Base-by-base conservation (phyloP, 2,797 vertebrate species). In the Enoplosus armatus region DNA sequence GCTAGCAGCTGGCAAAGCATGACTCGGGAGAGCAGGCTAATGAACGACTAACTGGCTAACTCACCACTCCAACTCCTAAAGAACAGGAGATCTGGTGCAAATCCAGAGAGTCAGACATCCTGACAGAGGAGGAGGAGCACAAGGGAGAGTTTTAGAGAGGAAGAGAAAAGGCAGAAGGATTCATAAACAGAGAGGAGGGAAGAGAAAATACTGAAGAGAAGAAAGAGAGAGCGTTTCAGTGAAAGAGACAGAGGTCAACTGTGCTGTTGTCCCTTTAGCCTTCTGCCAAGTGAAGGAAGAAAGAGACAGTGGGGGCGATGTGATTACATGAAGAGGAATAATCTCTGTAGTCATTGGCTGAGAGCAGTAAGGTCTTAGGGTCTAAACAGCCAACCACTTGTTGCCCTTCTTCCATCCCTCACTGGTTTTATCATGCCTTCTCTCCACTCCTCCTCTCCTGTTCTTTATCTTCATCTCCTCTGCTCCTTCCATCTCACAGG, bases 81-180 rank as follows among this genome's bases (percentile, higher is more conserved):
- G 80, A 78, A 80, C 89, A 93, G 69, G 87, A 81, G 77, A 92
- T 91, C 87, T 95, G 93, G 58, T 91, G 85, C 41, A 92, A 75
- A 63, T 94, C 91, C 90, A 95, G 58, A 69, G 71, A 80, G 61
- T 82, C 86, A 33, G 68, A 89, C 93, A 95, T 95, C 75, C 84
- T 86, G 87, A 79, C 51, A 58, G 72, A 81, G 39, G 58, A 61
- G 50, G 50, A 27, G 37, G 58, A 64, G 1, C 43, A 60, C 8
- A 8, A 27, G 10, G 43, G 35, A 47, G 37, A 47, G 41, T 4
- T 48, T 67, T 3, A 43, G 27, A 35, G 26, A 64, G 12, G 31
- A 45, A 14, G 33, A 37, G 29, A 27, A 10, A 27, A 29, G 24
- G 43, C 7, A 61, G 12, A 12, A 22, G 3, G 53, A 31, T 39